A percentile compares a stretch with the other conserved stretches of the same genome.
phyloP scores from a whole-genome alignment of 2,113 vertebrate species.

The Nesospiza acunhae region DNA sequence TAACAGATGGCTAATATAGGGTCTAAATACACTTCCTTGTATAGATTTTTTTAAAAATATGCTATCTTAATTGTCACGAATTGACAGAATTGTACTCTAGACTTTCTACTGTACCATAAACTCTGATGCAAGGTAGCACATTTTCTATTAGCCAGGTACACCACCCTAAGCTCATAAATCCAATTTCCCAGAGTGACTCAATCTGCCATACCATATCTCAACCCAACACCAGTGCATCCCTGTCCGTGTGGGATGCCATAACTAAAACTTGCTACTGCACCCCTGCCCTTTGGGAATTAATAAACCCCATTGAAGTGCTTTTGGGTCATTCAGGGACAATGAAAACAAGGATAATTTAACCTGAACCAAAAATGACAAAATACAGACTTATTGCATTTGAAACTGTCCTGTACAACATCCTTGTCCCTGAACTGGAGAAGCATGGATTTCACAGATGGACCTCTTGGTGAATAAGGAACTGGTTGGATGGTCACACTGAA shows the following conservation, averaged over 20 bases:
- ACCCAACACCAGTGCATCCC: neutral
- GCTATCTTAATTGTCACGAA: neutral
- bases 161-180: neutral
- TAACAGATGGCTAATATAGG: neutral
- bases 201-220: neutral
- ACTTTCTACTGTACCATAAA: neutral
- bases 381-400: neutral
- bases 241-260: accelerated
- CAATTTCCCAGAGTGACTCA: neutral
- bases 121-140: neutral
- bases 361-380: neutral
- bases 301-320: neutral
- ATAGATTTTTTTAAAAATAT: neutral
- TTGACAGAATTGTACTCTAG: neutral
- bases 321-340: neutral
- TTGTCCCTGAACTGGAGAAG: neutral
- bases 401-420: neutral
- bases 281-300: neutral
- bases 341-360: neutral
- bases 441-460: neutral
- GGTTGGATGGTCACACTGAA: accelerated
- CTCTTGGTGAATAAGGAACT: neutral
- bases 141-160: neutral
- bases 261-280: neutral
- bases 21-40: neutral